A percentile compares a stretch with the other conserved stretches of the same genome.
These are phyloP conservation scores for Sarcophaga subvicina DNA, from an alignment of 2,888 invertebrate species.

Conservation along the genomic window DNA sequence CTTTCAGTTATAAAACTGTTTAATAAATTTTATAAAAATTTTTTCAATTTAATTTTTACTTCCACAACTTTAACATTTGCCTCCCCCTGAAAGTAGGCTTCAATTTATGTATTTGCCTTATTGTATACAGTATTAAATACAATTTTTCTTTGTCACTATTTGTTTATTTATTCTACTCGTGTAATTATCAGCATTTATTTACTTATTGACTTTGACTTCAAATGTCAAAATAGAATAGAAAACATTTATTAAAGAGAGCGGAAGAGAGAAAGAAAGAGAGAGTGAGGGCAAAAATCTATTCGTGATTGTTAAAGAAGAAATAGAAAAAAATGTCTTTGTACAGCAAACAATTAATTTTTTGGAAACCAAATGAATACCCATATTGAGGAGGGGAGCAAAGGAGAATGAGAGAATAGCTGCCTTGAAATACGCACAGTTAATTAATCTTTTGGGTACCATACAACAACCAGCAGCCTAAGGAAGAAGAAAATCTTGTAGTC, in stretches of 20 bases:
- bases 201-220: constrained; percentile 78
- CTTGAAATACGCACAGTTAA: constrained; percentile 78
- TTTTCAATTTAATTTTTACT: background rate
- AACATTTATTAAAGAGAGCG: constrained; percentile 46
- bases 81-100: constrained; percentile 25
- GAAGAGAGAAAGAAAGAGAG: background rate
- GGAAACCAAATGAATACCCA: constrained; percentile 21
- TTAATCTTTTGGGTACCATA: constrained; percentile 80
- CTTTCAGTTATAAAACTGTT: no score
- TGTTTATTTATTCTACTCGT: constrained; percentile 77
- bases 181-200: constrained; percentile 81
- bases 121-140: constrained; percentile 35
- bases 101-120: constrained; percentile 39
- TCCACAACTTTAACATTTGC: background rate
- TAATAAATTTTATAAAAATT: no score
- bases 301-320: constrained; percentile 45
- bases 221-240: constrained; percentile 65
- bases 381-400: background rate
- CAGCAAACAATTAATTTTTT: constrained; percentile 80
- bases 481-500: constrained; percentile 43
- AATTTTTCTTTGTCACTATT: constrained; percentile 72
- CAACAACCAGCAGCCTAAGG: constrained; percentile 56
- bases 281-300: constrained; percentile 30
- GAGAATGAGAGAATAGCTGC: background rate
- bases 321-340: constrained; percentile 80